Conservation (phyloP, 2,888 invertebrate species). For the Tachystola acroxantha region DNA sequence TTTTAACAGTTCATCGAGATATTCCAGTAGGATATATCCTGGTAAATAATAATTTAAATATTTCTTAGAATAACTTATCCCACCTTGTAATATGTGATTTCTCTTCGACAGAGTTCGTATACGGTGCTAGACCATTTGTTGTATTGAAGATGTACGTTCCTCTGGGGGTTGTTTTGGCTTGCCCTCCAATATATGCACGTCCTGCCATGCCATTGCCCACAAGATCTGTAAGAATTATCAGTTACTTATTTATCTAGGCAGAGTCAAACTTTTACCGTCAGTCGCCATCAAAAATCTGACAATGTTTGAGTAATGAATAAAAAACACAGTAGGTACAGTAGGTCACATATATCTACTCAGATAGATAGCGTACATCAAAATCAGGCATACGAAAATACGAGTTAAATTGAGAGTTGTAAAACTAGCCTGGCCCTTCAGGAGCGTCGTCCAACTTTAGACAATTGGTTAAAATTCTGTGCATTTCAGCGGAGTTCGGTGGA, state of each 20-base stretch:
- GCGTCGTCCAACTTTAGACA: too few relatives aligned
- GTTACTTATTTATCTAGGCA: neutral
- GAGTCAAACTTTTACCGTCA: neutral
- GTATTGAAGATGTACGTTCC: constrained; percentile 57
- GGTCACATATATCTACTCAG: too few relatives aligned
- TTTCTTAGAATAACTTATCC: neutral
- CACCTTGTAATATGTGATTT: neutral
- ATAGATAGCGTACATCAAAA: too few relatives aligned
- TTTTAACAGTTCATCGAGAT: constrained; percentile 48
- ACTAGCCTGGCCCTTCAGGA: too few relatives aligned
- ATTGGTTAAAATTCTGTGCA: too few relatives aligned
- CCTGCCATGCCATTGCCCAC: constrained; percentile 57
- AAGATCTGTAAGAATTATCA: constrained; percentile 43
- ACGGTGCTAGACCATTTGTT: constrained; percentile 38
- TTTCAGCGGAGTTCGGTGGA: too few relatives aligned
- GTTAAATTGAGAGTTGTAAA: too few relatives aligned
- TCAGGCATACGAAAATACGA: too few relatives aligned
- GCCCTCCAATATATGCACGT: constrained; percentile 53
- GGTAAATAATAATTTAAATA: constrained; percentile 27
- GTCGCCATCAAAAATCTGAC: neutral
- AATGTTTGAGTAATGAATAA: too few relatives aligned
- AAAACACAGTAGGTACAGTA: too few relatives aligned
- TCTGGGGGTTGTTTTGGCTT: constrained; percentile 42
- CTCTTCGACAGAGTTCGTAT: constrained; percentile 33
- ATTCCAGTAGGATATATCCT: constrained; percentile 47